Conservation (phyloP, 2,113 vertebrate species). For the Crotalus helleri region DNA sequence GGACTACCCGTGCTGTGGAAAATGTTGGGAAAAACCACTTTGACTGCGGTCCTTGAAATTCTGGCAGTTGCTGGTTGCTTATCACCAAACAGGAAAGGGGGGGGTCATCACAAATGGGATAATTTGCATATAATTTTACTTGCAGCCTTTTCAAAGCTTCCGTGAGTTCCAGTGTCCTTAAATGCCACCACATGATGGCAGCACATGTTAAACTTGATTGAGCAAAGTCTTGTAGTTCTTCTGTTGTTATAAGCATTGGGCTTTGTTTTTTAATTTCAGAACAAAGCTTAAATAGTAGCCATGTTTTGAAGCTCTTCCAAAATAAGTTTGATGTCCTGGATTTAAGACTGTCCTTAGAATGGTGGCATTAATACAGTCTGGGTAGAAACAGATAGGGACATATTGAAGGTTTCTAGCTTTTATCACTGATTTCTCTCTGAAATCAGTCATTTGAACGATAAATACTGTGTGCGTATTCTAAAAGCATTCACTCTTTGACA, state of each 20-base stretch:
- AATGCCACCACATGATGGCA: constrained; percentile 66
- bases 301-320: not conserved
- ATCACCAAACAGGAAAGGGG: not conserved
- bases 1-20: not conserved
- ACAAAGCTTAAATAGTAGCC: not conserved
- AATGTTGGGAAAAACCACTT: not conserved
- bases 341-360: not conserved
- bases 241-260: not conserved
- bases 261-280: not conserved
- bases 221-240: not conserved
- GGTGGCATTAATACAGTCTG: not conserved
- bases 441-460: not conserved
- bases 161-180: constrained; percentile 28
- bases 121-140: not conserved
- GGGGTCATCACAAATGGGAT: not conserved
- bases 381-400: not conserved
- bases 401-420: not conserved
- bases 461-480: not conserved
- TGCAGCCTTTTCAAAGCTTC: not conserved
- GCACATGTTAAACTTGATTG: constrained; percentile 12
- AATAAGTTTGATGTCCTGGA: not conserved
- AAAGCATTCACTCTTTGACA: not conserved
- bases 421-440: not conserved
- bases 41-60: not conserved
- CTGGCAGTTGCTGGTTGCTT: not conserved